Evolutionary conservation across 2,113 vertebrate genomes (phyloP), one percentile per base, ranked within the genome.

Genomic region (Ochotona princeps): DNA sequence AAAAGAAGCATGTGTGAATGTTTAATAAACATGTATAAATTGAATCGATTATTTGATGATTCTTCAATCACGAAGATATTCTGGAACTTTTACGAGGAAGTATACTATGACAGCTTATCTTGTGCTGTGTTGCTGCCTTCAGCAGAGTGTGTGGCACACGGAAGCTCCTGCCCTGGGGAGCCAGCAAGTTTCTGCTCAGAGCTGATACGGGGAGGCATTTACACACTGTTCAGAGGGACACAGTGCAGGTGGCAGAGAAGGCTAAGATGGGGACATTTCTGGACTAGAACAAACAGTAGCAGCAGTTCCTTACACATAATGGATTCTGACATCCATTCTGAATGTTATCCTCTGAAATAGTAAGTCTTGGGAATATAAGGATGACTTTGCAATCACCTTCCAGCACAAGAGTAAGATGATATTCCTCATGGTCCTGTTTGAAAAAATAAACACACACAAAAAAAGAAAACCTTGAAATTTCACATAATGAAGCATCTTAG

Each of bases 21-120:
- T 69, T 95, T 94, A 96, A 89, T 95, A 96, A 96, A 91, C 95
- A 95, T 94, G 92, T 92, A 95, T 94, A 94, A 91, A 83, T 76
- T 92, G 78, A 96, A 93, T 87, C 84, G 79, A 82, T 75, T 89
- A 93, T 91, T 91, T 96, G 89, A 95, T 96, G 95, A 91, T 95
- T 94, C 69, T 84, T 91, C 57, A 91, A 82, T 94, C 91, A 28
- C 73, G 79, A 93, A 92, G 38, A 32, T 54, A 92, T 86, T 49
- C 47, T 75, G 44, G 28, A 90, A 90, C 80, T 94, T 94, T 94
- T 84, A 93, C 63, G 84, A 82, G 63, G 30, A 89, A 3, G 35
- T 18, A 25, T 57, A 20, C 20, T 17, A 7, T 44, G 65, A 30
- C 61, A 82, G 44, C 80, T 89, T 78, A 74, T 32, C 44, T 81